Evolutionary conservation across 2,113 vertebrate genomes (phyloP).

Genomic region (Heliornis fulica): DNA sequence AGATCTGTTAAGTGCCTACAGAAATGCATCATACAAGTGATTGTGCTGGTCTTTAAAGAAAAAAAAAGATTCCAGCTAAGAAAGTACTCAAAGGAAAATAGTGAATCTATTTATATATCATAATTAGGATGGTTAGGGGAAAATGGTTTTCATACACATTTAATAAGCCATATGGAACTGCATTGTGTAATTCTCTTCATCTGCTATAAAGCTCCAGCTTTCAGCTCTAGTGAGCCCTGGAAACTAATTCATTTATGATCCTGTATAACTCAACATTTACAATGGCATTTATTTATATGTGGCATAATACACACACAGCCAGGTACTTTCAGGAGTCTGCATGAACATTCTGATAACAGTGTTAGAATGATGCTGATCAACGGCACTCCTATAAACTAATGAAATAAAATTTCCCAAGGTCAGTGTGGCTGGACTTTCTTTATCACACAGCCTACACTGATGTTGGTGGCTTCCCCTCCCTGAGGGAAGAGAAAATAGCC

Average conservation of each 20-base stretch:
- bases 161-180: slow-evolving; percentile 18
- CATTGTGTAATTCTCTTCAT: not conserved
- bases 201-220: not conserved
- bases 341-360: not conserved
- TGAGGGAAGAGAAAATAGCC: not conserved
- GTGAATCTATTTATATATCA: not conserved
- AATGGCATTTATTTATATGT: not conserved
- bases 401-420: not conserved
- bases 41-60: not conserved
- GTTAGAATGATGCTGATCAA: not conserved
- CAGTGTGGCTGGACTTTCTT: not conserved
- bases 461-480: not conserved
- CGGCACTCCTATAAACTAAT: not conserved
- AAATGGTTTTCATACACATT: slow-evolving; percentile 27
- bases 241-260: slow-evolving; percentile 29
- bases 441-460: not conserved
- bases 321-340: not conserved
- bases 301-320: not conserved
- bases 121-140: slow-evolving; percentile 12
- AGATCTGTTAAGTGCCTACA: not conserved
- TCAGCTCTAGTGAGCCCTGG: slow-evolving; percentile 6
- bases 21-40: not conserved
- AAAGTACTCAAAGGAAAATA: not conserved
- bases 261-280: not conserved
- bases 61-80: not conserved